A percentile compares a stretch with the other conserved stretches of the same genome.
Evolutionary conservation across 2,797 vertebrate genomes (phyloP).

Genomic region (Ispidina picta): DNA sequence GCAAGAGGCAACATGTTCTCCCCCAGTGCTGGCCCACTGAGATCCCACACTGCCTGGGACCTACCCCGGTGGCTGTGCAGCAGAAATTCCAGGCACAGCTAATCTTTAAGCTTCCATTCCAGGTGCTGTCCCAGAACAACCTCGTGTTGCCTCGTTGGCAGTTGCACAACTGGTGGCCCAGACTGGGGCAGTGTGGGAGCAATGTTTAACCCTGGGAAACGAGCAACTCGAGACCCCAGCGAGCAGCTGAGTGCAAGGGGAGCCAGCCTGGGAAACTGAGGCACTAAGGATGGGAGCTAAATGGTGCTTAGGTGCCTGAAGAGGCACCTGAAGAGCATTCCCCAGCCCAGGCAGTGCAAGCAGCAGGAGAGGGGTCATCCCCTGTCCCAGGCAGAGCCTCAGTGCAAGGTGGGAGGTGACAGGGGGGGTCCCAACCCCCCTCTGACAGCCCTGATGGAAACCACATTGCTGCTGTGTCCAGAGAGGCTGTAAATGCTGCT

Average conservation of each 20-base stretch:
- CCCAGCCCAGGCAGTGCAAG: background rate
- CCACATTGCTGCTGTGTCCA: slow-evolving; percentile 48
- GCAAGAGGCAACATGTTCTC: background rate
- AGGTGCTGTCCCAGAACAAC: background rate
- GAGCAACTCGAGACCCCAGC: fast-evolving
- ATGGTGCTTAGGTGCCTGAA: background rate
- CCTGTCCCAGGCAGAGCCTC: background rate
- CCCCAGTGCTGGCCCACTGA: background rate
- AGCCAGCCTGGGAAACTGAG: background rate
- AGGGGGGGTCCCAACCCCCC: background rate
- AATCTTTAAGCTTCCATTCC: background rate
- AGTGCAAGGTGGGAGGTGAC: background rate
- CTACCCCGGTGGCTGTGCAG: background rate
- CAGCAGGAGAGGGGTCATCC: background rate
- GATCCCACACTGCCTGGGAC: background rate
- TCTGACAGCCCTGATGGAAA: slow-evolving; percentile 48
- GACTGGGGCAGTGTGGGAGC: background rate
- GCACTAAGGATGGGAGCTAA: background rate
- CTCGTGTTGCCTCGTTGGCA: background rate
- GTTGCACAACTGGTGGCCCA: background rate
- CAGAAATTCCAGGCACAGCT: background rate
- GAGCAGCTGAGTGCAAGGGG: background rate
- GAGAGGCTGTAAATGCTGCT: slow-evolving; percentile 50
- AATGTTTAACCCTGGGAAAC: no score
- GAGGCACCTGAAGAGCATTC: background rate